Conservation (phyloP, 2,113 vertebrate genomes). For the Syngnathoides biaculeatus region DNA sequence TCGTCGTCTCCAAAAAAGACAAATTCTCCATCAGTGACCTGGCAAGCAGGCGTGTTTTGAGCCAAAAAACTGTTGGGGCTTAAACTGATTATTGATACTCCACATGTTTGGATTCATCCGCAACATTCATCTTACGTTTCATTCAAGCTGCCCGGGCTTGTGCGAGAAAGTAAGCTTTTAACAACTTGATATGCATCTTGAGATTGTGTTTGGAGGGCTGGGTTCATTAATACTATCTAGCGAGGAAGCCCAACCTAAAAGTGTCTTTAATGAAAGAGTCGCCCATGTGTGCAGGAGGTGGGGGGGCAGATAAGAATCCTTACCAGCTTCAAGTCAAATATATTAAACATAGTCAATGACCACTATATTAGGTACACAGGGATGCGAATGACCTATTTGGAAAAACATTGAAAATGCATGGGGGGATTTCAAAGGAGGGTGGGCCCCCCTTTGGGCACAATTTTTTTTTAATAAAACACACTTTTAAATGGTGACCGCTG, state of each 20-base stretch:
- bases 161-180: constrained; percentile 37
- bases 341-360: constrained; percentile 40
- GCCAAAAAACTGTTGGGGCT: constrained; percentile 36
- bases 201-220: constrained; percentile 44
- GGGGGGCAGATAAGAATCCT: constrained; percentile 62
- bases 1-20: constrained; percentile 35
- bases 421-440: no score
- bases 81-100: constrained; percentile 45
- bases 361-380: constrained; percentile 1
- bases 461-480: no score
- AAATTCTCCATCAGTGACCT: constrained; percentile 27
- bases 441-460: no score
- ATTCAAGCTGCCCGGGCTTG: constrained; percentile 44
- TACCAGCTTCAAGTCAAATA: constrained; percentile 45
- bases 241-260: constrained; percentile 60
- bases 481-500: no score
- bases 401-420: no score
- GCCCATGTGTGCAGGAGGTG: constrained; percentile 62
- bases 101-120: constrained; percentile 36
- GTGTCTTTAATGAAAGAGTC: constrained; percentile 65
- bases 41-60: constrained; percentile 27
- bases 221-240: constrained; percentile 68
- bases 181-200: constrained; percentile 51
- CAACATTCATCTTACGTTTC: constrained; percentile 40
- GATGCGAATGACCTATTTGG: no score